Evolutionary conservation across 1,140 invertebrate genomes (phyloP).

Genomic region (Magallana angulata): DNA sequence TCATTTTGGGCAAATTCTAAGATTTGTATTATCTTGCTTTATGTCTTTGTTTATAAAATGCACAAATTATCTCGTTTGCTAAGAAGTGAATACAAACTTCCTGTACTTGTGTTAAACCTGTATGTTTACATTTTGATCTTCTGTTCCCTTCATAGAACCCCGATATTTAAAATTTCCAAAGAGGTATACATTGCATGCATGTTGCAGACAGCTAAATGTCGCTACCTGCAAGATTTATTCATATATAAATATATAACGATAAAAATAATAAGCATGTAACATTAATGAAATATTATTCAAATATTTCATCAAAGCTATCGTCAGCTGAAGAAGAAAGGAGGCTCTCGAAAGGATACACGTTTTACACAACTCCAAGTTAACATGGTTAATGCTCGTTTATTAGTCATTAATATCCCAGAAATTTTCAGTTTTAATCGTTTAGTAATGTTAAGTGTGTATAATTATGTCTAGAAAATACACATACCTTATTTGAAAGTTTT

Average conservation of each 20-base stretch:
- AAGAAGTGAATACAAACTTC: background rate
- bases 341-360: background rate
- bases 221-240: too few relatives aligned
- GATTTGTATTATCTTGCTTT: background rate
- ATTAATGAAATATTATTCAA: too few relatives aligned
- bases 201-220: too few relatives aligned
- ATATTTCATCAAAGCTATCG: too few relatives aligned
- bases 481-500: conserved; percentile 6
- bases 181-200: background rate
- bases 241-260: too few relatives aligned
- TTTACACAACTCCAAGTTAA: background rate
- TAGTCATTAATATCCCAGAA: too few relatives aligned
- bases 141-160: background rate
- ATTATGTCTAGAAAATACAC: background rate
- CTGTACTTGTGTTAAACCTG: background rate
- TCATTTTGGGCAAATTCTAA: background rate
- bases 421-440: background rate
- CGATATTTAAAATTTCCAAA: background rate
- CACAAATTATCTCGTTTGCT: too few relatives aligned
- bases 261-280: too few relatives aligned
- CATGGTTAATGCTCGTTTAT: too few relatives aligned
- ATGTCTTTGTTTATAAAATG: too few relatives aligned
- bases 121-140: background rate
- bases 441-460: background rate
- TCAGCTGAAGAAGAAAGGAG: background rate